Evolutionary conservation across 2,113 vertebrate species (phyloP).

Genomic region (Recurvirostra avosetta): DNA sequence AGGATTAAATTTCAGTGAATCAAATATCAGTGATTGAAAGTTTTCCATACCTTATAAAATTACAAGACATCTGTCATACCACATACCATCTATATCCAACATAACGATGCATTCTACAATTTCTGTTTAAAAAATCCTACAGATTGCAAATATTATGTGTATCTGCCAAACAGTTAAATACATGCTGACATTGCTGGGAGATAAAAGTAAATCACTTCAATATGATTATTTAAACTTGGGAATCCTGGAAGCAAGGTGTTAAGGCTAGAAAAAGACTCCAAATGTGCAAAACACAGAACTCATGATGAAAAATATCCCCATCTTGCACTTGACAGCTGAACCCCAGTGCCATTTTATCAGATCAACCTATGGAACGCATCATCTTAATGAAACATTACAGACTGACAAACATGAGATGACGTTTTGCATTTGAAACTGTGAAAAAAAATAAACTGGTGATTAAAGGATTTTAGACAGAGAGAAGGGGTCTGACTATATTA

Average conservation of each 20-base stretch:
- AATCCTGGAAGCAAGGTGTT: not conserved
- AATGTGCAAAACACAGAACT: not conserved
- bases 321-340: not conserved
- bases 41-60: not conserved
- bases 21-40: not conserved
- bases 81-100: not conserved
- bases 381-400: not conserved
- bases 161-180: not conserved
- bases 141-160: not conserved
- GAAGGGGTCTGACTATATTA: not conserved
- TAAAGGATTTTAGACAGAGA: not conserved
- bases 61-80: not conserved
- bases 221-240: not conserved
- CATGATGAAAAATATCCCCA: not conserved
- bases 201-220: not conserved
- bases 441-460: not conserved
- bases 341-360: not conserved
- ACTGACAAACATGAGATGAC: not conserved
- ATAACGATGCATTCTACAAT: not conserved
- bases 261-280: not conserved
- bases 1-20: not conserved
- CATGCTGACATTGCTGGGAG: not conserved
- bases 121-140: not conserved
- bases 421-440: not conserved
- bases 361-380: not conserved